A percentile compares a stretch with the other conserved stretches of the same genome.
phyloP scores from a whole-genome alignment of 2,888 invertebrate genomes.

The Leptinotarsa juncta region DNA sequence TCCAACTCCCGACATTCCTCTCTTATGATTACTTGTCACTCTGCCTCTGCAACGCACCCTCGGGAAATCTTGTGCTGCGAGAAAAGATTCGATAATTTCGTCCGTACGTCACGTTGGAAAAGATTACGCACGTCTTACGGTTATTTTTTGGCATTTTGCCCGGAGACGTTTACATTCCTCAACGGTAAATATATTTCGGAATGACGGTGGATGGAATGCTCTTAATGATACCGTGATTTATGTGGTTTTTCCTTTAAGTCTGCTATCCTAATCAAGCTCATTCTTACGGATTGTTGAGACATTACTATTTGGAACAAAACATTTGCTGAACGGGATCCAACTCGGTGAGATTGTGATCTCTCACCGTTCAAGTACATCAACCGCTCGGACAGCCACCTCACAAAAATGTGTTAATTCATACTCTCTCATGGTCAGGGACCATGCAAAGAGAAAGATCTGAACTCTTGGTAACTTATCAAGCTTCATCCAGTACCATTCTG shows the following conservation, averaged over 20 bases:
- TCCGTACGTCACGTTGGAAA: slow-evolving; percentile 38
- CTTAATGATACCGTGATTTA: not conserved
- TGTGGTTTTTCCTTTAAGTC: not conserved
- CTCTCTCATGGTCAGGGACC: no score
- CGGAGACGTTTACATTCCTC: not conserved
- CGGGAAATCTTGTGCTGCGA: slow-evolving; percentile 52
- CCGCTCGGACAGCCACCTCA: no score
- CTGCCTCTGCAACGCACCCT: slow-evolving; percentile 43
- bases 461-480: no score
- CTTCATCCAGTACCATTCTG: no score
- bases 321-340: no score
- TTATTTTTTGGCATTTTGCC: not conserved
- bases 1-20: not conserved
- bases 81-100: slow-evolving; percentile 47
- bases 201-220: not conserved
- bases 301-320: no score
- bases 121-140: slow-evolving; percentile 19
- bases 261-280: not conserved
- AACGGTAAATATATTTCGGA: not conserved
- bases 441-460: no score
- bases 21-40: slow-evolving; percentile 24
- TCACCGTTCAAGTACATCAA: no score
- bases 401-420: no score
- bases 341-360: no score
- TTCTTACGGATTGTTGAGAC: no score